These are phyloP conservation scores for Andrena bucephala DNA, from an alignment of 2,888 invertebrate species.

Conservation along the genomic window DNA sequence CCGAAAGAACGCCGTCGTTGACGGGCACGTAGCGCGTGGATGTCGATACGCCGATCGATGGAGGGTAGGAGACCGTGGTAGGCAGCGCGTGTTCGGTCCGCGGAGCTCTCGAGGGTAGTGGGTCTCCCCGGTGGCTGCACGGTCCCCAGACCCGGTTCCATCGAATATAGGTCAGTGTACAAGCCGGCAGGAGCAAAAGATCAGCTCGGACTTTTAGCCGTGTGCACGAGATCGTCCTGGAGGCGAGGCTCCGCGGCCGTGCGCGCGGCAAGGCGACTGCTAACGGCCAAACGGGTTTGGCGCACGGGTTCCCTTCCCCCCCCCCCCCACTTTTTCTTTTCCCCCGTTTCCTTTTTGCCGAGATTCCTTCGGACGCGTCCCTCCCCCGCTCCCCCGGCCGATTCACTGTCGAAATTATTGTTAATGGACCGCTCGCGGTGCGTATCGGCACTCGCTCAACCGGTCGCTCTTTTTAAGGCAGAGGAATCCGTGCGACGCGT, in stretches of 20 bases:
- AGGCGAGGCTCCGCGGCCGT: constrained; percentile 34
- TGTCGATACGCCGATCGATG: constrained; percentile 42
- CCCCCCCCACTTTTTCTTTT: constrained; percentile 54
- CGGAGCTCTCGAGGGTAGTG: constrained; percentile 75
- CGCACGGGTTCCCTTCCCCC: constrained; percentile 65
- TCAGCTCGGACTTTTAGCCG: constrained; percentile 69
- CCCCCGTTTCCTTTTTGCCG: constrained; percentile 63
- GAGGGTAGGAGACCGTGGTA: constrained; percentile 2
- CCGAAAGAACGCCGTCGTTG: background rate
- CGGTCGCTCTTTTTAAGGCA: constrained; percentile 38
- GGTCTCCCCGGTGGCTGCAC: constrained; percentile 73
- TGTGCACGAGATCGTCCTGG: constrained; percentile 76
- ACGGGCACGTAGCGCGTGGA: constrained; percentile 8
- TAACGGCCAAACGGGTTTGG: constrained; percentile 84
- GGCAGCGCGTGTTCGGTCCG: background rate
- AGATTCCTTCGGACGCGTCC: constrained; percentile 64
- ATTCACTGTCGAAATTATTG: constrained; percentile 69
- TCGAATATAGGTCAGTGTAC: constrained; percentile 84
- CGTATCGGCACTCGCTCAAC: constrained; percentile 47
- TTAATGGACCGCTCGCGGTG: constrained; percentile 64
- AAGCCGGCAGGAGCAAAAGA: constrained; percentile 82
- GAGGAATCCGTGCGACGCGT: constrained; percentile 58
- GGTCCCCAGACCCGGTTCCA: constrained; percentile 81
- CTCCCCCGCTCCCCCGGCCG: constrained; percentile 28
- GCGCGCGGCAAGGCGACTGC: constrained; percentile 63